Base-by-base conservation (phyloP, 2,797 vertebrate genomes). In the Crotalus adamanteus region DNA sequence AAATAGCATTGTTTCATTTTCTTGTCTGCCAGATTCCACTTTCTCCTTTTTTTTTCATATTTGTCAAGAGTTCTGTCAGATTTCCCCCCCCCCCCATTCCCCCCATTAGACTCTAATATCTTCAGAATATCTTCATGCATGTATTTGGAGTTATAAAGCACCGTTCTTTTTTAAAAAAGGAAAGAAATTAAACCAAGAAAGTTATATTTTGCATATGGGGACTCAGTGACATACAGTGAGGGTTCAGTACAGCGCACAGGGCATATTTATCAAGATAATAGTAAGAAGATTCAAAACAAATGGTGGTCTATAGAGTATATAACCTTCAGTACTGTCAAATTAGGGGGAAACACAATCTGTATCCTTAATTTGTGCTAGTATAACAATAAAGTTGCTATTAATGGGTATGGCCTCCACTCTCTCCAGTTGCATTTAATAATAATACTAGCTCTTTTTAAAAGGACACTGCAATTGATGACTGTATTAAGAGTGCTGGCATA, bases 291-390 rank as follows among this genome's bases (percentile, higher is more conserved):
- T 47, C n/a, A 53, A 6, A 37, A 97, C 97, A 96, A 97, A 95
- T 96, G 96, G 96, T 97, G 96, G 97, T 97, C 96, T 98, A 96
- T 98, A 97, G 98, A 98, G 98, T 98, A 97, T 98, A 98, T 98
- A 98, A 98, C 97, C 97, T 98, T 97, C 97, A 94, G 97, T 98
- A 98, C 97, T 99, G 98, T 99, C 98, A 99, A 98, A 98, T 98
- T 98, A 98, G 97, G 97, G 97, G 37, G 95, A 97, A 98, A 98
- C 97, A 96, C 97, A 97, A 96, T 96, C 94, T 42, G 95, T 97
- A 97, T 96, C 95, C 96, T 96, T 93, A 96, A 97, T 97, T 98
- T 97, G 95, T 98, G 98, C 97, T 97, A 95, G 96, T 98, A 96
- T 97, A 97, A 98, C 96, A 98, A 98, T 98, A 98, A 98, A 98